Evolutionary conservation across 2,888 invertebrate genomes (phyloP).

Genomic region (Ligdia adustata): DNA sequence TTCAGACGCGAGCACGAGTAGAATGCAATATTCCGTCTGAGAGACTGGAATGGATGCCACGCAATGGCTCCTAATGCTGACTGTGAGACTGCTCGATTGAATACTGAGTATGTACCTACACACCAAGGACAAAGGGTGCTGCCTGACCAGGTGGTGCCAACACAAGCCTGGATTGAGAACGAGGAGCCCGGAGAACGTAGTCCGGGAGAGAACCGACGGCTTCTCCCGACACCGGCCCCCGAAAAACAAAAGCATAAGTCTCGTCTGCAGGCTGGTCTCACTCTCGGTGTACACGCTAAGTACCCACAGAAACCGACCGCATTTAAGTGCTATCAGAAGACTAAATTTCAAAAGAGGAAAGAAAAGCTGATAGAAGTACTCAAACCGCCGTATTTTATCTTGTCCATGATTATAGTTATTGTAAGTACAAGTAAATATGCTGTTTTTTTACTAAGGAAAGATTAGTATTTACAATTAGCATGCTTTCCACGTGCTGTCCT

Average conservation of each 20-base stretch:
- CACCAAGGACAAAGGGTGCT: constrained; percentile 49
- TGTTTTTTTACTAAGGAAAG: no score
- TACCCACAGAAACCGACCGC: constrained; percentile 39
- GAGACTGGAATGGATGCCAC: constrained; percentile 28
- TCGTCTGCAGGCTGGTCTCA: constrained; percentile 61
- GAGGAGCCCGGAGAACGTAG: constrained; percentile 51
- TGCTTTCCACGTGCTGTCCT: no score
- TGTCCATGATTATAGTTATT: constrained; percentile 66
- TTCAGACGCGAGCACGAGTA: constrained; percentile 25
- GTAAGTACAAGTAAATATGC: constrained; percentile 51
- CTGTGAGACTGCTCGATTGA: constrained; percentile 57
- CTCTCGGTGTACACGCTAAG: constrained; percentile 55
- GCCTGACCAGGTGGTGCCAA: constrained; percentile 50
- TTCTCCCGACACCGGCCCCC: constrained; percentile 48
- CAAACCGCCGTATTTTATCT: constrained; percentile 70
- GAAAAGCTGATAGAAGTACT: constrained; percentile 62
- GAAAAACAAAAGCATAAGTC: constrained; percentile 43
- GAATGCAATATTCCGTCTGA: constrained; percentile 26
- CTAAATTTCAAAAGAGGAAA: constrained; percentile 62
- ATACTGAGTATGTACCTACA: constrained; percentile 33
- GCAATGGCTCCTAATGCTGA: constrained; percentile 63
- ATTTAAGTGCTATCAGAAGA: constrained; percentile 39
- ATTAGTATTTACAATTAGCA: no score
- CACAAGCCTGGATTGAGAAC: constrained; percentile 64
- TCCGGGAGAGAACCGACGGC: constrained; percentile 61